These are phyloP conservation scores for Andrena minutula DNA, from an alignment of 2,888 invertebrate genomes.

Conservation along the genomic window DNA sequence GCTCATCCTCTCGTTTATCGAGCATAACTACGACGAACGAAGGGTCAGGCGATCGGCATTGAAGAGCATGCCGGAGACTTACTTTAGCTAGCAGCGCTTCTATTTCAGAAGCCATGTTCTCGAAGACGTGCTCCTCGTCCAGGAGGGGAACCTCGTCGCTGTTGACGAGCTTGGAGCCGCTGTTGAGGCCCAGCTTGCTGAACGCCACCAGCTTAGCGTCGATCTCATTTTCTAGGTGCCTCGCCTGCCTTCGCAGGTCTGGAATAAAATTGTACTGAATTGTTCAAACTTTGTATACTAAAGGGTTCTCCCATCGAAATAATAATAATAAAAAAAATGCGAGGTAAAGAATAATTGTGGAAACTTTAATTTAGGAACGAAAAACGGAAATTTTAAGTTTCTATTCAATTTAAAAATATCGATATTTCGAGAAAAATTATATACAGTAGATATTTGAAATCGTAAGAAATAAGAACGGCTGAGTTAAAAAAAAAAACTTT, in stretches of 20 bases:
- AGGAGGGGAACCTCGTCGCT: constrained; percentile 93
- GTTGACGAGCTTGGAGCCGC: constrained; percentile 79
- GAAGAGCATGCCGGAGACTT: no score
- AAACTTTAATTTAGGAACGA: not conserved
- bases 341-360: not conserved
- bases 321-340: no score
- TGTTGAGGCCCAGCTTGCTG: constrained; percentile 94
- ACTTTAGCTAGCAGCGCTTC: constrained; percentile 94
- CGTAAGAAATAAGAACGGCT: no score
- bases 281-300: no score
- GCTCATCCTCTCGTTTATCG: constrained; percentile 94
- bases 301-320: no score
- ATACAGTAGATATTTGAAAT: no score
- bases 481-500: no score
- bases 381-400: no score
- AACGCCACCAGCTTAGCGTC: constrained; percentile 97
- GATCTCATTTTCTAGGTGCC: constrained; percentile 97
- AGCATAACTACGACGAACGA: constrained; percentile 87
- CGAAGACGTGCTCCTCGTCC: constrained; percentile 95
- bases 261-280: no score
- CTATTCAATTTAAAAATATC: no score
- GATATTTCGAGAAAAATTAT: no score
- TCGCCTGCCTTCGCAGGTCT: constrained; percentile 97
- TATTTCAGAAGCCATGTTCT: constrained; percentile 96
- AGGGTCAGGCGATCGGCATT: not conserved